Evolutionary conservation across 2,888 invertebrate genomes (phyloP), one percentile per base, ranked within the genome.

Genomic region (Nomada ferruginata): DNA sequence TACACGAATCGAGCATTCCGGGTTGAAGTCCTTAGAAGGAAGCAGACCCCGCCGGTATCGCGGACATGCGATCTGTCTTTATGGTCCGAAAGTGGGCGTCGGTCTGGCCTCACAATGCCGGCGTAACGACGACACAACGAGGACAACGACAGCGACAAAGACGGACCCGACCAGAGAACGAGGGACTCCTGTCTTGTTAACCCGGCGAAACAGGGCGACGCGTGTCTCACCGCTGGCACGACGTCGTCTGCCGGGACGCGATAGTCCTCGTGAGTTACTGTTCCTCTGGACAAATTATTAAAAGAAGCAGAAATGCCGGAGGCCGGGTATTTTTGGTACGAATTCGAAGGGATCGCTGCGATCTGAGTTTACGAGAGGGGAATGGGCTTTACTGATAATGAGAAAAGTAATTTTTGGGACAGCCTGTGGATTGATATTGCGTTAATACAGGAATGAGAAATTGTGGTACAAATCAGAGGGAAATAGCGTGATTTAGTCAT

Each of bases 61-160:
- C 87, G 83, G 87, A 82, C 89, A 86, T 86, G 87, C 91, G 91
- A 91, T 91, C 91, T 91, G 91, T 91, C 91, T 91, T 91, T 91
- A 91, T 90, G 89, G 89, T 85, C 87, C 89, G 88, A 91, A 91
- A 91, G 91, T 91, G 91, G 91, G 91, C 91, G 91, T 91, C 87
- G 87, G 86, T 85, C 78, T 68, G 84, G 85, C 57, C 75, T 75
- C 85, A 86, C 86, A 86, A 86, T 86, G 85, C 80, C 81, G 70
- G 74, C 80, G 80, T 87, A 87, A 87, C 87, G 85, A 87, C 87
- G 79, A 84, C 84, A 79, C 84, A 84, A 86, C 85, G 86, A 69
- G 86, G 74, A 87, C 87, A 82, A 85, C 81, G 74, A 83, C 76
- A 79, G 77, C 74, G 76, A 70, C 72, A 63, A 82, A 75, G 76